A percentile compares a stretch with the other conserved stretches of the same genome.
Conservation (phyloP, 2,113 vertebrate genomes). For the Mus spicilegus region DNA sequence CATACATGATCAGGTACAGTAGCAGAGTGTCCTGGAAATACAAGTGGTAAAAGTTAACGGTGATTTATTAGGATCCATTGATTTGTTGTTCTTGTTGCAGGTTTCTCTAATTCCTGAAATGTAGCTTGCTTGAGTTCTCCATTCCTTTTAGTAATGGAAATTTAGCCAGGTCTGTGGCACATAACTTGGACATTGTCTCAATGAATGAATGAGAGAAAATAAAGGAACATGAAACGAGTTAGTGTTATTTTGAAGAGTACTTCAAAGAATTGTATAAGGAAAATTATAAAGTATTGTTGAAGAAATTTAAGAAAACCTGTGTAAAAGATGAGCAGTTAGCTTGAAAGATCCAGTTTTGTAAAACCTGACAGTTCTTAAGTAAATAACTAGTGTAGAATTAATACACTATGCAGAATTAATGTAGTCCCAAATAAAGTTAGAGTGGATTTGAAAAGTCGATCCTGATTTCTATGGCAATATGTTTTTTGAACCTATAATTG, state of each 20-base stretch:
- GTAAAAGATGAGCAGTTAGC: neutral
- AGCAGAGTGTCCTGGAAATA: neutral
- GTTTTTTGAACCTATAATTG: neutral
- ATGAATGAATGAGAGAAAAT: neutral
- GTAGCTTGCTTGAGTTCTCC: conserved; percentile 29
- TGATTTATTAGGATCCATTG: neutral
- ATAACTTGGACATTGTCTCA: neutral
- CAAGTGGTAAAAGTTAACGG: neutral
- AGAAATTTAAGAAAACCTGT: neutral
- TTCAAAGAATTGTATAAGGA: conserved; percentile 9
- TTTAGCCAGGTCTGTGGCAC: neutral
- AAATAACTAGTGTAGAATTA: neutral
- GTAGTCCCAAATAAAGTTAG: neutral
- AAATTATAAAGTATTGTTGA: conserved; percentile 7
- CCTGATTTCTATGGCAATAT: neutral
- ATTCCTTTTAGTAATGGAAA: neutral
- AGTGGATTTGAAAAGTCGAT: conserved; percentile 16
- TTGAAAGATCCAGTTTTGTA: conserved; percentile 8
- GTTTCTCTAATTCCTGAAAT: conserved; percentile 42
- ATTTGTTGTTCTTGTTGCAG: conserved; percentile 10
- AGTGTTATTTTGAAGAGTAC: neutral
- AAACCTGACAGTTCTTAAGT: neutral
- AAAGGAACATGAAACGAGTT: neutral
- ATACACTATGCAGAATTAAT: neutral
- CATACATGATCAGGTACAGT: conserved; percentile 95